phyloP scores from a whole-genome alignment of 2,113 vertebrate species.

The Callionymus lyra region DNA sequence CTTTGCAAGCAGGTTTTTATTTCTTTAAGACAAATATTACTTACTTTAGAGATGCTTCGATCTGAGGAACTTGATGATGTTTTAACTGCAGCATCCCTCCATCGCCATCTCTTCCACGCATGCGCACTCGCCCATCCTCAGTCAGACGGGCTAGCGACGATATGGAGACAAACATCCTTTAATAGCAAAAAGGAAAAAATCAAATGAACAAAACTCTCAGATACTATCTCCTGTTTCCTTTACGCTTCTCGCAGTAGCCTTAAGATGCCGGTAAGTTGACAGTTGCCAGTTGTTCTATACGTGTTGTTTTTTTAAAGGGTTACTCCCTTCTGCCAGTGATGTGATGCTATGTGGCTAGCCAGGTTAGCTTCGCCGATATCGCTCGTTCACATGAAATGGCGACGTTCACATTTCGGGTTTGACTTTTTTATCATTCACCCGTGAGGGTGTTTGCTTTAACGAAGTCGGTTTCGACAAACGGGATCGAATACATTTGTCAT shows the following conservation, averaged over 20 bases:
- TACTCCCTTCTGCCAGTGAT: constrained; percentile 46
- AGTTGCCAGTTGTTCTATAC: constrained; percentile 11
- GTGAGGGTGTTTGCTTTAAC: too few species aligned
- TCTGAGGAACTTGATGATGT: too few species aligned
- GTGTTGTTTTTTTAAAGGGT: constrained; percentile 28
- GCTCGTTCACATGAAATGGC: too few species aligned
- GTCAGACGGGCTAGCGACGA: constrained; percentile 16
- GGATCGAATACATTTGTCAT: too few species aligned
- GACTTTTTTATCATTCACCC: not conserved
- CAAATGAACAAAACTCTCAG: constrained; percentile 5
- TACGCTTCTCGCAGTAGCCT: not conserved
- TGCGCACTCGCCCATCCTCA: constrained; percentile 20
- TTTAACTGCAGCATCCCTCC: too few species aligned
- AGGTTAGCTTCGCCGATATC: constrained; percentile 8
- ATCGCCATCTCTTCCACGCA: constrained; percentile 17
- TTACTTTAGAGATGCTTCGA: too few species aligned
- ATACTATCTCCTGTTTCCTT: not conserved
- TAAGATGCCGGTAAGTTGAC: constrained; percentile 61
- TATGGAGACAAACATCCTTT: constrained; percentile 26
- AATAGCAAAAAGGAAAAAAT: constrained; percentile 10
- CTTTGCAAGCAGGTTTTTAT: too few species aligned
- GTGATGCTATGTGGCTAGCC: constrained; percentile 51
- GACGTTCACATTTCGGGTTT: too few species aligned
- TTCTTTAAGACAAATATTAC: too few species aligned
- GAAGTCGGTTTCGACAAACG: too few species aligned